These are phyloP conservation scores for Sebastes schlegelii DNA, from an alignment of 2,113 vertebrate genomes.

Conservation along the genomic window DNA sequence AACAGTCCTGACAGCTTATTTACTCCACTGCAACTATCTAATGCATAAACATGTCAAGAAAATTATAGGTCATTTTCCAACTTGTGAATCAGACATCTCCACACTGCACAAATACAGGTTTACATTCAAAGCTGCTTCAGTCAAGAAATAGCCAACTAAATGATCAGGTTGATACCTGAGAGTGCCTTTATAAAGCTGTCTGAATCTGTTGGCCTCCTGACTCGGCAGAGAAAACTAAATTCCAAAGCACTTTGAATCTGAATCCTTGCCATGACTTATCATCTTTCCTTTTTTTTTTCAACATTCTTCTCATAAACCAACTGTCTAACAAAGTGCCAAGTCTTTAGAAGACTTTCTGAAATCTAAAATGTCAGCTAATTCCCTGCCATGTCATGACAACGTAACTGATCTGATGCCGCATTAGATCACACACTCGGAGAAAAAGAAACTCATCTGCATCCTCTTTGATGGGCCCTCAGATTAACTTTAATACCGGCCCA, in stretches of 20 bases:
- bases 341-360: conserved; percentile 3
- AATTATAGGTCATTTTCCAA: conserved; percentile 61
- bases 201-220: conserved; percentile 3
- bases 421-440: conserved; percentile 27
- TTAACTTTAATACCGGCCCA: conserved; percentile 29
- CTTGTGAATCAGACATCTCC: conserved; percentile 49
- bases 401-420: conserved; percentile 15
- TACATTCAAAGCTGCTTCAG: conserved; percentile 9
- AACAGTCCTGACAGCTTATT: conserved; percentile 27
- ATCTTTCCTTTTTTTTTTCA: neutral
- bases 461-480: conserved; percentile 22
- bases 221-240: neutral
- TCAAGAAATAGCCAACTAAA: conserved; percentile 7
- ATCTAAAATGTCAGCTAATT: conserved; percentile 19
- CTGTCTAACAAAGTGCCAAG: neutral
- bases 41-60: conserved; percentile 62
- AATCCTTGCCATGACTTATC: neutral
- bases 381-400: neutral
- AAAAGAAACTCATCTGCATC: conserved; percentile 28
- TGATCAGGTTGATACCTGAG: conserved; percentile 7
- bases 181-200: neutral
- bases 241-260: conserved; percentile 1
- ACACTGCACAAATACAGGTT: conserved; percentile 27
- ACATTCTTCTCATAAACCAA: conserved; percentile 3
- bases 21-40: conserved; percentile 39